These are phyloP conservation scores for Platycheirus rosarum DNA, from an alignment of 2,888 invertebrate species.

Conservation along the genomic window DNA sequence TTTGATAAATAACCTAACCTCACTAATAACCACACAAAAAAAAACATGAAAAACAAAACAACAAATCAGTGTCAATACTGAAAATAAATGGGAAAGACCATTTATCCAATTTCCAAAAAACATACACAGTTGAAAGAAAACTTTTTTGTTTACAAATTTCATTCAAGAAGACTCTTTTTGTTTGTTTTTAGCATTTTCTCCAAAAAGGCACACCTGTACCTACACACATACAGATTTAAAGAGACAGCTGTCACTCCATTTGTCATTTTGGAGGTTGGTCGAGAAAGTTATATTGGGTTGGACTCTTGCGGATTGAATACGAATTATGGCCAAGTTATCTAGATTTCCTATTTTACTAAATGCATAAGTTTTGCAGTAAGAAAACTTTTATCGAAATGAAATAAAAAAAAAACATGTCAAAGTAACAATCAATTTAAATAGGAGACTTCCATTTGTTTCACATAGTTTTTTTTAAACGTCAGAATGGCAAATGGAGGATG, in stretches of 20 bases:
- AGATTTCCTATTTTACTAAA: slow-evolving; percentile 30
- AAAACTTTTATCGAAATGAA: slow-evolving; percentile 23
- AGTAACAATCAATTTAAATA: slow-evolving; percentile 12
- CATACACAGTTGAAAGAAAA: neutral
- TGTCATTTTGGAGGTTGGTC: slow-evolving; percentile 30
- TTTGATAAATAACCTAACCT: slow-evolving; percentile 8
- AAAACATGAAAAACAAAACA: slow-evolving; percentile 2
- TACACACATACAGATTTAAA: neutral
- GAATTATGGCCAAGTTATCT: neutral
- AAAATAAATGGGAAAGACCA: neutral
- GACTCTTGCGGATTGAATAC: slow-evolving; percentile 7
- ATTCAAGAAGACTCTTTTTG: neutral
- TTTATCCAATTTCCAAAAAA: neutral
- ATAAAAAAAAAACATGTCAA: slow-evolving; percentile 13
- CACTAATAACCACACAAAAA: neutral
- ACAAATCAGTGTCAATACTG: slow-evolving; percentile 30
- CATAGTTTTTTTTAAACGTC: neutral
- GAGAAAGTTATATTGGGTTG: slow-evolving; percentile 29
- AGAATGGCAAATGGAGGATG: neutral
- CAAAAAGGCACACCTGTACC: neutral
- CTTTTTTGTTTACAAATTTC: slow-evolving; percentile 19
- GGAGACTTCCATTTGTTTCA: neutral
- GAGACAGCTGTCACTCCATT: slow-evolving; percentile 34
- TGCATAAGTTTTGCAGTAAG: slow-evolving; percentile 20
- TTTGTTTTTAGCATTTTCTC: slow-evolving; percentile 1